Evolutionary conservation across 2,797 vertebrate species (phyloP).

Genomic region (Pogoniulus pusillus): DNA sequence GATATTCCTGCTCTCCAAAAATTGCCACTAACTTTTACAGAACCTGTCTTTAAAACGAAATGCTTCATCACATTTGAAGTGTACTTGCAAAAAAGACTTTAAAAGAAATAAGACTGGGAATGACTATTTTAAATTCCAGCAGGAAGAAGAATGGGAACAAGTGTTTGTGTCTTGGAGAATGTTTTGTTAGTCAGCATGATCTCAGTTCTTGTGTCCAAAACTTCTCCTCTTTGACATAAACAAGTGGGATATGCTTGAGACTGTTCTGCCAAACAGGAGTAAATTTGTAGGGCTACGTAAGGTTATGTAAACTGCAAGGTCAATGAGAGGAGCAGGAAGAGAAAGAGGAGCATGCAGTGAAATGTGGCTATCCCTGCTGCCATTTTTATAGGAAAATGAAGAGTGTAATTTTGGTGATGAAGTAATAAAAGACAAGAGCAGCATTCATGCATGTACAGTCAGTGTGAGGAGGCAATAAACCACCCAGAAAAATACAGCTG

Average conservation of each 20-base stretch:
- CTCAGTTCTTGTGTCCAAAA: conserved; percentile 1
- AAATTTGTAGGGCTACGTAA: no score
- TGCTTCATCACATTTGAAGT: background rate
- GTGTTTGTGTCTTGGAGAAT: background rate
- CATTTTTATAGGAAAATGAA: background rate
- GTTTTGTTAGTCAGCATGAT: background rate
- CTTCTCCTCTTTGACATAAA: background rate
- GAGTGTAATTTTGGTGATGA: background rate
- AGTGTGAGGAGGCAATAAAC: background rate
- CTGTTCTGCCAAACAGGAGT: background rate
- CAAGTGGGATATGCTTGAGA: background rate
- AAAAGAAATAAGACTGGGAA: background rate
- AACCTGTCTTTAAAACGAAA: background rate
- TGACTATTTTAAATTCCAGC: background rate
- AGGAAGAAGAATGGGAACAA: background rate
- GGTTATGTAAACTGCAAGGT: background rate
- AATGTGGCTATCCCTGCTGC: background rate
- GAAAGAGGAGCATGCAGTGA: background rate
- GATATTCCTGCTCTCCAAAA: background rate
- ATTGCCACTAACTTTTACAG: background rate
- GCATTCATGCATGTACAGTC: background rate
- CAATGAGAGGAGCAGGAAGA: background rate
- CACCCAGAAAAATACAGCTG: background rate
- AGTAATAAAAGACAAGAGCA: background rate
- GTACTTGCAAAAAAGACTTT: background rate